Percentiles rank a stretch among this genome's conserved stretches.
phyloP scores from a whole-genome alignment of 2,797 vertebrate species.

The Myripristis jacobus region DNA sequence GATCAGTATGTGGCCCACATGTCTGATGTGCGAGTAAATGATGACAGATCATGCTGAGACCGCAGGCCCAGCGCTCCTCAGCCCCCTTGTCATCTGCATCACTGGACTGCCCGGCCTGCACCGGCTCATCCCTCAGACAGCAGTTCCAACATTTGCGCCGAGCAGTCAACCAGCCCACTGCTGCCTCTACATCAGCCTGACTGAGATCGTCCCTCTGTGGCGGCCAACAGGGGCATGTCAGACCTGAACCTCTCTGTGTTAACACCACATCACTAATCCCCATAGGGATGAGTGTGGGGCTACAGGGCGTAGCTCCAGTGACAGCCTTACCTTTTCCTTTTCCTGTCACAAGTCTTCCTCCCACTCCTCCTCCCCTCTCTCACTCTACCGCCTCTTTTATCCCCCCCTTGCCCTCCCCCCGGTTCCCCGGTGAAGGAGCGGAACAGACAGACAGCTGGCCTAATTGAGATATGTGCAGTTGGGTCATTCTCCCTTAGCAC shows the following conservation, averaged over 20 bases:
- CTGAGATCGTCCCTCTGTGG: constrained; percentile 36
- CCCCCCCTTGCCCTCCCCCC: constrained; percentile 18
- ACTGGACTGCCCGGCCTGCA: constrained; percentile 42
- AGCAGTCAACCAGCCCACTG: constrained; percentile 50
- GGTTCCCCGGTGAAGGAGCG: constrained; percentile 45
- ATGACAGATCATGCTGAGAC: constrained; percentile 32
- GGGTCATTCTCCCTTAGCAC: constrained; percentile 64
- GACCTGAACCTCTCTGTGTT: constrained; percentile 52
- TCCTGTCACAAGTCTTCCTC: constrained; percentile 47
- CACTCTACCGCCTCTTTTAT: neutral
- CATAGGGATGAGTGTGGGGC: constrained; percentile 50
- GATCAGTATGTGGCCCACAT: constrained; percentile 13
- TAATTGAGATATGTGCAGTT: constrained; percentile 78
- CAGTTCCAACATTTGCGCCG: constrained; percentile 16
- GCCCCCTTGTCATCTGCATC: constrained; percentile 48
- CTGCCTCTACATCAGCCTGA: constrained; percentile 39
- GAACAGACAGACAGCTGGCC: constrained; percentile 67
- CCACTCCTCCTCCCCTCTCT: constrained; percentile 5
- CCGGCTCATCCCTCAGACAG: constrained; percentile 49
- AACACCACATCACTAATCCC: constrained; percentile 60
- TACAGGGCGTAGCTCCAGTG: constrained; percentile 13
- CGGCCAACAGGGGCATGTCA: constrained; percentile 55
- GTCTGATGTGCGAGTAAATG: constrained; percentile 34
- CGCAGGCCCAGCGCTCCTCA: constrained; percentile 39
- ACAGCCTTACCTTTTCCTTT: constrained; percentile 48